These are phyloP conservation scores for Penaeus japonicus DNA, from an alignment of 1,140 invertebrate genomes.

Conservation along the genomic window DNA sequence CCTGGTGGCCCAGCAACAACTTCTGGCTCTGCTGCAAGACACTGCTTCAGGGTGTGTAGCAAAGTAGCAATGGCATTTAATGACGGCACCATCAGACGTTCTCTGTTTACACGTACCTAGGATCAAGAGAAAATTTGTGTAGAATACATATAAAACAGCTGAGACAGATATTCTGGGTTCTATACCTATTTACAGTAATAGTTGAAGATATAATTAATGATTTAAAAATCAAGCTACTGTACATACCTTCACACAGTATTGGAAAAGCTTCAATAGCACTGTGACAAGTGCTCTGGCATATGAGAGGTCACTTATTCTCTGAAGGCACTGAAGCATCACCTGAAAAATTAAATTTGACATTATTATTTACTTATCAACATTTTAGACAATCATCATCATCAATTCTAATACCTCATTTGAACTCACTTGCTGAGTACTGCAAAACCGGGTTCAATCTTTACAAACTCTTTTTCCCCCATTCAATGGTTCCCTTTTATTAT, in stretches of 20 bases:
- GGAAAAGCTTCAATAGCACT: slow-evolving; percentile 85
- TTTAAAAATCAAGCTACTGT: slow-evolving; percentile 66
- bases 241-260: slow-evolving; percentile 79
- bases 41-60: slow-evolving; percentile 69
- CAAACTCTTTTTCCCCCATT: too few relatives aligned
- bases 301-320: slow-evolving; percentile 75
- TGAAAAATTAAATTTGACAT: neutral
- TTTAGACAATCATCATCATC: neutral
- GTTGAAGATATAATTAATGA: slow-evolving; percentile 56
- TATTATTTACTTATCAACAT: neutral
- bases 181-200: neutral
- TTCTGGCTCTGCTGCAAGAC: slow-evolving; percentile 64
- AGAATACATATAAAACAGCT: neutral
- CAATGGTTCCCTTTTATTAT: too few relatives aligned
- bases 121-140: neutral
- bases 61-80: slow-evolving; percentile 75
- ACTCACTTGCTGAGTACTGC: too few relatives aligned
- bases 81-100: slow-evolving; percentile 75
- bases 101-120: slow-evolving; percentile 73
- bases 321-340: slow-evolving; percentile 74
- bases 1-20: slow-evolving; percentile 73
- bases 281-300: slow-evolving; percentile 81
- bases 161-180: slow-evolving; percentile 55
- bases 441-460: too few relatives aligned
- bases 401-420: too few relatives aligned